Evolutionary conservation across 1,140 invertebrate species (phyloP).

Genomic region (Megathymus violae): DNA sequence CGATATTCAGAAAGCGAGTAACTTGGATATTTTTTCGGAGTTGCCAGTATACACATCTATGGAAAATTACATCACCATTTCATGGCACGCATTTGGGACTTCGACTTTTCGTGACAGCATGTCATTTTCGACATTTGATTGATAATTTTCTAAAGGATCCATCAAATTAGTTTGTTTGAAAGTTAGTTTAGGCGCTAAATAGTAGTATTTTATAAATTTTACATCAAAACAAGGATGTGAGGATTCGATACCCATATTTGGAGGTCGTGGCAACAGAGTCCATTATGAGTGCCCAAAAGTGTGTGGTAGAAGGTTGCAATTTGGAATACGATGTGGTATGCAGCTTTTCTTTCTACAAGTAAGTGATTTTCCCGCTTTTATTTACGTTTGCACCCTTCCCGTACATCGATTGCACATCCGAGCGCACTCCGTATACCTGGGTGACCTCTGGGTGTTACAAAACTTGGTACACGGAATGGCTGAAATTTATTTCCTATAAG

Average conservation of each 20-base stretch:
- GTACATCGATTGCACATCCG: conserved; percentile 3
- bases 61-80: conserved; percentile 80
- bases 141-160: conserved; percentile 81
- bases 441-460: conserved; percentile 5
- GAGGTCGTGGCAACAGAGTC: conserved; percentile 50
- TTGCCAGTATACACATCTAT: conserved; percentile 55
- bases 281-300: conserved; percentile 74
- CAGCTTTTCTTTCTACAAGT: conserved; percentile 82
- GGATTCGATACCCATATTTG: conserved; percentile 59
- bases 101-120: conserved; percentile 82
- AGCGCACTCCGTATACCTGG: not conserved
- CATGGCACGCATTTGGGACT: conserved; percentile 79
- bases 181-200: conserved; percentile 81
- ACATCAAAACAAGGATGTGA: conserved; percentile 69
- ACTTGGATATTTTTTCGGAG: conserved; percentile 37
- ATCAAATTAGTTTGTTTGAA: conserved; percentile 83
- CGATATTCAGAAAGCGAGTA: conserved; percentile 40
- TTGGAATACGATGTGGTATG: conserved; percentile 79
- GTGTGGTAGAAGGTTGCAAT: conserved; percentile 78
- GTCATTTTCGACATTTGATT: conserved; percentile 83
- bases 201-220: conserved; percentile 66
- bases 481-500: conserved; percentile 41
- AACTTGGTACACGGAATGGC: conserved; percentile 6
- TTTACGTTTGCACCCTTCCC: conserved; percentile 14
- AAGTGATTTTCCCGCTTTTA: conserved; percentile 56